These are phyloP conservation scores for Parthenolecanium corni DNA, from an alignment of 2,888 invertebrate species.

Conservation along the genomic window DNA sequence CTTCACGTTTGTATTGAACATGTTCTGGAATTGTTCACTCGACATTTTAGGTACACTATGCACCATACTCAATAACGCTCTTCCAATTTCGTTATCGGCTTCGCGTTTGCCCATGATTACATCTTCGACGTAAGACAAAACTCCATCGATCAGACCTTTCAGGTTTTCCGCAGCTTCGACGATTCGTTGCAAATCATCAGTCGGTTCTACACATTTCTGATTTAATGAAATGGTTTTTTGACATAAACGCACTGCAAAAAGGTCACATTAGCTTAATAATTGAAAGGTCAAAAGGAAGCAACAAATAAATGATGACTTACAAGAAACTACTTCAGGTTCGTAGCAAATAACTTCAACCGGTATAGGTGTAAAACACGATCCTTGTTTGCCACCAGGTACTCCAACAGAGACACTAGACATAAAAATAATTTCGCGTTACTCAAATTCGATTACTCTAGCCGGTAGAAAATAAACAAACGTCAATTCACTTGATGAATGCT, in stretches of 20 bases:
- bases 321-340: conserved; percentile 70
- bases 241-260: conserved; percentile 52
- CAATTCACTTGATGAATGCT: conserved; percentile 64
- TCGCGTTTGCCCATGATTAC: conserved; percentile 67
- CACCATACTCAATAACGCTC: conserved; percentile 79
- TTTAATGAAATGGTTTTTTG: conserved; percentile 61
- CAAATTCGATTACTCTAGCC: background rate
- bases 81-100: conserved; percentile 77
- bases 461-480: too few species aligned
- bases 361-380: conserved; percentile 93
- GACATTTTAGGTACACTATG: conserved; percentile 85
- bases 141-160: conserved; percentile 42
- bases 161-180: conserved; percentile 73
- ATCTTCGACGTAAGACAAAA: conserved; percentile 80
- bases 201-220: conserved; percentile 39
- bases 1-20: conserved; percentile 93
- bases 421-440: conserved; percentile 30
- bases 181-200: conserved; percentile 65
- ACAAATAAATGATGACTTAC: conserved; percentile 37
- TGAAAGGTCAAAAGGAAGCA: background rate
- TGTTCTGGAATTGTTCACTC: conserved; percentile 78
- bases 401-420: conserved; percentile 77
- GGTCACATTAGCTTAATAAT: background rate
- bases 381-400: conserved; percentile 83
- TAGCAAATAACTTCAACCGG: conserved; percentile 79